Evolutionary conservation across 2,113 vertebrate genomes (phyloP).

Genomic region (human (Homo sapiens)): DNA sequence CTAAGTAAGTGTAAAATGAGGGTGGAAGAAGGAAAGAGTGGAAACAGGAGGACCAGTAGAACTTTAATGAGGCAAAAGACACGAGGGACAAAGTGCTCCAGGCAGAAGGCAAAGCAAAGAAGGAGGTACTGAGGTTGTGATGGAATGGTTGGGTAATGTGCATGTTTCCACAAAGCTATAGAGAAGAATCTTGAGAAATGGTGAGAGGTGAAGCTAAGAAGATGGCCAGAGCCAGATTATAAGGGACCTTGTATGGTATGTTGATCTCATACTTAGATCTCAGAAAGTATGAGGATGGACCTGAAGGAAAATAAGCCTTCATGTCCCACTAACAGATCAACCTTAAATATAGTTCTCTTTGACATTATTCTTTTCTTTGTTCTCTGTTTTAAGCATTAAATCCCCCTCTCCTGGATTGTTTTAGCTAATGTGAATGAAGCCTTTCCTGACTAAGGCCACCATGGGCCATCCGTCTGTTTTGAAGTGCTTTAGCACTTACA

Average conservation of each 20-base stretch:
- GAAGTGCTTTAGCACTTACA: background rate
- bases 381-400: background rate
- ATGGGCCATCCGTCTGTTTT: background rate
- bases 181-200: background rate
- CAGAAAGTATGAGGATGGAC: background rate
- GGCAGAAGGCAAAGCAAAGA: background rate
- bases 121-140: background rate
- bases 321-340: background rate
- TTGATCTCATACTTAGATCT: background rate
- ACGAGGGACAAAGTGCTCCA: background rate
- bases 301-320: conserved; percentile 11
- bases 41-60: background rate
- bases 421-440: background rate
- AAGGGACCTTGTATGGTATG: background rate
- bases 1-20: background rate
- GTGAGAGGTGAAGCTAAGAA: background rate
- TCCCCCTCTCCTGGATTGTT: background rate
- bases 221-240: background rate
- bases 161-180: background rate
- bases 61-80: background rate
- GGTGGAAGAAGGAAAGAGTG: background rate
- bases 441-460: background rate
- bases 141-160: no score
- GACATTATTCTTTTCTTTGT: background rate
- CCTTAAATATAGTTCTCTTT: background rate